phyloP scores from a whole-genome alignment of 2,113 vertebrate species.

The Etheostoma spectabile region DNA sequence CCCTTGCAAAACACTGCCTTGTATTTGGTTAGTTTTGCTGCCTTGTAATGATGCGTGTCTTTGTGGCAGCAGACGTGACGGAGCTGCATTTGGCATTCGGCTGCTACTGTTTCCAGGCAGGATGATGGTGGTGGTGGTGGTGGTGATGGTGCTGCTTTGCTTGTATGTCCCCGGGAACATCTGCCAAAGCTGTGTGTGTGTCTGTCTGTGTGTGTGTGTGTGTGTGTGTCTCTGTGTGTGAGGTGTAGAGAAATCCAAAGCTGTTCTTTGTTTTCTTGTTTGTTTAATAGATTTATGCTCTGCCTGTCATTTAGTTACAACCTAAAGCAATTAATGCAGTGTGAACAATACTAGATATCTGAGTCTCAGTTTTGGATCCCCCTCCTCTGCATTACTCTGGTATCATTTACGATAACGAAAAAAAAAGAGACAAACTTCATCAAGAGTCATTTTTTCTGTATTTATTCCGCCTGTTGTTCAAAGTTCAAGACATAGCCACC shows the following conservation, averaged over 20 bases:
- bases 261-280: slow-evolving; percentile 85
- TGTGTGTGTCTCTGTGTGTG: neutral
- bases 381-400: neutral
- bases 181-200: slow-evolving; percentile 47
- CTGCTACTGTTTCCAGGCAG: slow-evolving; percentile 72
- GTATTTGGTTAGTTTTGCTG: slow-evolving; percentile 53
- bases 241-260: slow-evolving; percentile 83
- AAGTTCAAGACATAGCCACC: neutral
- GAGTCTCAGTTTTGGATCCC: neutral
- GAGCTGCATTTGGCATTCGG: slow-evolving; percentile 70
- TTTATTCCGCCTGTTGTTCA: slow-evolving; percentile 3
- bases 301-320: slow-evolving; percentile 89
- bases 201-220: slow-evolving; percentile 15
- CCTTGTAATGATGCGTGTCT: slow-evolving; percentile 51
- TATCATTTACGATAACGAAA: neutral
- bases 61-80: slow-evolving; percentile 42
- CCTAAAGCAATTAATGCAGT: slow-evolving; percentile 86
- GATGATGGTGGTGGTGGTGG: slow-evolving; percentile 41
- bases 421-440: neutral
- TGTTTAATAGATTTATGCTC: slow-evolving; percentile 83
- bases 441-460: neutral
- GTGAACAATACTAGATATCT: slow-evolving; percentile 44
- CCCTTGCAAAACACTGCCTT: slow-evolving; percentile 20
- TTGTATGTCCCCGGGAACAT: slow-evolving; percentile 83
- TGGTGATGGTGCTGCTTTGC: slow-evolving; percentile 69